Evolutionary conservation across 2,888 invertebrate species (phyloP).

Genomic region (Brachypterus glaber): DNA sequence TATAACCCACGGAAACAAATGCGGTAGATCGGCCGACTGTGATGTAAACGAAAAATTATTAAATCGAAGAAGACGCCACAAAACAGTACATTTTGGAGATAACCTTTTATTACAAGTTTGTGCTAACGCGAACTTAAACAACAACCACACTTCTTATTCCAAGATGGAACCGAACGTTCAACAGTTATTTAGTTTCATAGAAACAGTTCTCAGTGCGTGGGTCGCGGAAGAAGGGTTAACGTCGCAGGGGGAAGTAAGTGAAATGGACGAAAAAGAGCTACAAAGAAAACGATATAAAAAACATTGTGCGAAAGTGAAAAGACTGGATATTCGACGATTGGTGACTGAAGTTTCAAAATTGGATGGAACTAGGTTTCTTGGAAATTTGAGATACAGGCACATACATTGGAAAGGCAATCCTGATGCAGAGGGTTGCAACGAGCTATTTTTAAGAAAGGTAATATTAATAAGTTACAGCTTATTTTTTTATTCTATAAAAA

Average conservation of each 20-base stretch:
- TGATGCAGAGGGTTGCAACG: slow-evolving; percentile 81
- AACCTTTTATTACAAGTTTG: slow-evolving; percentile 65
- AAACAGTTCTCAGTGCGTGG: slow-evolving; percentile 70
- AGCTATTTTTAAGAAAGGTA: slow-evolving; percentile 83
- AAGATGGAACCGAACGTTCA: slow-evolving; percentile 68
- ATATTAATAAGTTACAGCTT: too few relatives aligned
- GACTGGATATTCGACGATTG: slow-evolving; percentile 58
- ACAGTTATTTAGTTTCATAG: slow-evolving; percentile 72
- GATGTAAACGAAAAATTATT: slow-evolving; percentile 41
- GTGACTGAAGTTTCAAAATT: slow-evolving; percentile 62
- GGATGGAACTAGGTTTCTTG: slow-evolving; percentile 55
- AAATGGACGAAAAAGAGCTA: slow-evolving; percentile 59
- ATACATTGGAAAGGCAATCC: slow-evolving; percentile 79
- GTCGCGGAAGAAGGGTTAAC: slow-evolving; percentile 63
- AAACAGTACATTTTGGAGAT: slow-evolving; percentile 71
- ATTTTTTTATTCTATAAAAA: too few relatives aligned
- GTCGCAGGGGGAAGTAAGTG: slow-evolving; percentile 64
- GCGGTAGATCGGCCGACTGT: slow-evolving; percentile 31
- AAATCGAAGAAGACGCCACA: slow-evolving; percentile 62
- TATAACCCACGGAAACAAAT: slow-evolving; percentile 34
- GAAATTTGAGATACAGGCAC: slow-evolving; percentile 64
- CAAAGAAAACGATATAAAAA: slow-evolving; percentile 50
- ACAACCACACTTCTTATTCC: slow-evolving; percentile 43
- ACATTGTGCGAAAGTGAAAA: slow-evolving; percentile 55
- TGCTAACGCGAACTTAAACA: slow-evolving; percentile 54